These are phyloP conservation scores for Lordiphosa stackelbergi DNA, from an alignment of 1,140 invertebrate genomes.

Conservation along the genomic window DNA sequence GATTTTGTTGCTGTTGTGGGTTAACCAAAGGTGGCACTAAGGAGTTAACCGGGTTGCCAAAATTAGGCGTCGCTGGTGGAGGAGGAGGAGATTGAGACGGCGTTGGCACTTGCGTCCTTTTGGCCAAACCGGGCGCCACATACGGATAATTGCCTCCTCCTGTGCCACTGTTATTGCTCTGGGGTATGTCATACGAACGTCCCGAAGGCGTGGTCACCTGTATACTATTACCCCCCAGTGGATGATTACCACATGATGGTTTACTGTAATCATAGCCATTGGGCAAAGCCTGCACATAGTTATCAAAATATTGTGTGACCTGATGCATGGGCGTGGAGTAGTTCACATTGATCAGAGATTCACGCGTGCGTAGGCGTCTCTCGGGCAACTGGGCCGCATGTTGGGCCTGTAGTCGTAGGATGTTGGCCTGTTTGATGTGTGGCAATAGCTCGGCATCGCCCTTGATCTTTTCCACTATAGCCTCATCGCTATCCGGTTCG, in stretches of 20 bases:
- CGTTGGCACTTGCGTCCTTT: constrained; percentile 50
- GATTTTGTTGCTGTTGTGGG: constrained; percentile 13
- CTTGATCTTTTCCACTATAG: constrained; percentile 65
- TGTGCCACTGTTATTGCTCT: constrained; percentile 62
- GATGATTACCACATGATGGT: constrained; percentile 33
- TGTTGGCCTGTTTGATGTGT: constrained; percentile 56
- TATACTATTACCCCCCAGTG: constrained; percentile 47
- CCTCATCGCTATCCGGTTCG: constrained; percentile 47
- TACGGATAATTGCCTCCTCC: constrained; percentile 65
- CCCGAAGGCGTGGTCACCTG: constrained; percentile 68
- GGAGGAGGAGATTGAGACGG: constrained; percentile 21
- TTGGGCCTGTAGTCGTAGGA: constrained; percentile 52
- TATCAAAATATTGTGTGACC: constrained; percentile 64
- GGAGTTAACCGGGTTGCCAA: constrained; percentile 59
- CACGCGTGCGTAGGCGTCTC: constrained; percentile 37
- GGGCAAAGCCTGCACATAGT: constrained; percentile 59
- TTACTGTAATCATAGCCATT: constrained; percentile 69
- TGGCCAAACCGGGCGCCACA: constrained; percentile 53
- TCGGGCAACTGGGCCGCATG: constrained; percentile 18
- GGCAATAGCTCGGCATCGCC: constrained; percentile 71
- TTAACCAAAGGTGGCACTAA: constrained; percentile 53
- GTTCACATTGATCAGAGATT: constrained; percentile 60
- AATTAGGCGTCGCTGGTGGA: constrained; percentile 41
- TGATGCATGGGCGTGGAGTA: constrained; percentile 69
- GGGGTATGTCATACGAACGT: constrained; percentile 65